Conservation (phyloP, 92 coral and sea anemone genomes). For the Galaxea fascicularis region DNA sequence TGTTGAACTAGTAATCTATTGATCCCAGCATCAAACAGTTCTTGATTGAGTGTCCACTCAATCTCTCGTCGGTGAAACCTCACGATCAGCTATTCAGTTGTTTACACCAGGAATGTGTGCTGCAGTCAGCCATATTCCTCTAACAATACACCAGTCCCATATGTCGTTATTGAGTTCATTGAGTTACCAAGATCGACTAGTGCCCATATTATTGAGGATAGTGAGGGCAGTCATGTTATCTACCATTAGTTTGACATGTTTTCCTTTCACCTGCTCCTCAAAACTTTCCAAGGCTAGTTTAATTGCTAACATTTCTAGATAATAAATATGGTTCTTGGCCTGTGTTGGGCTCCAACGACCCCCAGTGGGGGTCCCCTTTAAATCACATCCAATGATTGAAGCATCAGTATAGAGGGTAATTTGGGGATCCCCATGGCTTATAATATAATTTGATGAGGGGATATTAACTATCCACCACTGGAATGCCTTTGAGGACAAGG, state of each 20-base stretch:
- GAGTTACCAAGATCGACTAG: conserved; percentile 53
- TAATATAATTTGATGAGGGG: conserved; percentile 4
- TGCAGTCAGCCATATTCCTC: too few species aligned
- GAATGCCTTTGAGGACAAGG: conserved; percentile 17
- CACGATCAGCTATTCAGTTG: conserved; percentile 19
- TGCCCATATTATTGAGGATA: conserved; percentile 62
- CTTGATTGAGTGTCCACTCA: conserved; percentile 29
- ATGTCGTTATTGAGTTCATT: conserved; percentile 42
- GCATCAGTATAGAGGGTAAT: conserved; percentile 50
- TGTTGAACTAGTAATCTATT: conserved; percentile 32
- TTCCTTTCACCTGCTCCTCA: conserved; percentile 2
- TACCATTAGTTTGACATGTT: too few species aligned
- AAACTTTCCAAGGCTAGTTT: conserved; percentile 32
- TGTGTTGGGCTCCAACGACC: conserved; percentile 42
- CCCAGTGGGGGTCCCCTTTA: conserved; percentile 41
- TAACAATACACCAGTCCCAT: conserved; percentile 75
- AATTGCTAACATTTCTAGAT: conserved; percentile 57
- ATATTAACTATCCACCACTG: conserved; percentile 48
- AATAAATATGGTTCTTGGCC: conserved; percentile 45
- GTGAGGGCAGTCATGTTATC: too few species aligned
- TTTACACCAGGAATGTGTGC: conserved; percentile 59
- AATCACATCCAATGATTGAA: conserved; percentile 42
- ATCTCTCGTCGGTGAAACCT: neutral
- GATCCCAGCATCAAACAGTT: conserved; percentile 37
- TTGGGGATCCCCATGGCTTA: conserved; percentile 30